Base-by-base conservation (phyloP, 2,888 invertebrate genomes). In the Cosmorhoe ocellata region DNA sequence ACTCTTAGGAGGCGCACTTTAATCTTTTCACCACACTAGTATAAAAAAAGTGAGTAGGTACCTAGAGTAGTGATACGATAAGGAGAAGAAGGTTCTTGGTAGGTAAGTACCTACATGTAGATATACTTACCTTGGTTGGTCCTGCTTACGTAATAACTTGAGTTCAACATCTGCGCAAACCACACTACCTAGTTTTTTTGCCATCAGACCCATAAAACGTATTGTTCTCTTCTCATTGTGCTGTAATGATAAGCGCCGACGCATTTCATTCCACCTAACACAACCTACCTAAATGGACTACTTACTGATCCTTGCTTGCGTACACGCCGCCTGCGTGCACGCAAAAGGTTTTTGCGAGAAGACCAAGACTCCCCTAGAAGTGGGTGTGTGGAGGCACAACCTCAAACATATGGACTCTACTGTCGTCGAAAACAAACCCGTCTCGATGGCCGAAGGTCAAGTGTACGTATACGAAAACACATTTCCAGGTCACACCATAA, bases 391-490 rank as follows among this genome's bases (percentile, higher is more conserved):
- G 87, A 61, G 51, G 9, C 56, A 67, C 39, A 56, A 72, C 12
- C 62, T 82, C 2, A 64, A 61, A 11, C 84, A 80, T 33, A 59
- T 88, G 64, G 85, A 87, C 54, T 79, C 87, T 0, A 84, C 79
- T 0, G 79, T 80, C 0, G 77, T 87, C 0, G 85, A 87, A 18
- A 85, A 79, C 63, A 67, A 64, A 0, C 80, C 88, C 0, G 79
- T 82, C 0, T 66, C 79, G 0, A 71, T 80, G 12, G 71, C 40
- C 18, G 84, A 85, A 51, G 88, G 87, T 0, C 86, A 84, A 53
- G 58, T 79, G 10, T 85, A 85, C 57, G 84, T 87, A 6, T 88
- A 88, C 56, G 85, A 86, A 31, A 88, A 88, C 49, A 59, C 69
- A 38, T 88, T 88, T 56, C 81, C 83, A 0, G 78, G 75, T 2